phyloP scores from a whole-genome alignment of 2,797 vertebrate genomes.

The Miichthys miiuy region DNA sequence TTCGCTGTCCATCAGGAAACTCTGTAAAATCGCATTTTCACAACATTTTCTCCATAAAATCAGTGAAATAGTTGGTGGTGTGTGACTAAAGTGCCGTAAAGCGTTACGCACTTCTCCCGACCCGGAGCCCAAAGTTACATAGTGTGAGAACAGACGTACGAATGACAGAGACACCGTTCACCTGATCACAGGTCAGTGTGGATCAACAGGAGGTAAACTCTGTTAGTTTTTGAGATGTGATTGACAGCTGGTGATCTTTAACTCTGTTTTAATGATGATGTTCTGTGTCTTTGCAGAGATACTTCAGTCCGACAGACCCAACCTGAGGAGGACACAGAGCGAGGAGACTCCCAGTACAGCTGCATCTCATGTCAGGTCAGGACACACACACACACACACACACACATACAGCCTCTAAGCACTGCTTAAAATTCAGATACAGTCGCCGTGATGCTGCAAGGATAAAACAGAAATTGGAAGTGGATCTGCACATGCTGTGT shows the following conservation, averaged over 20 bases:
- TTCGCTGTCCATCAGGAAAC: no score
- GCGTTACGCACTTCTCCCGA: no score
- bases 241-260: not conserved
- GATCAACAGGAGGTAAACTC: no score
- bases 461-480: not conserved
- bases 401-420: not conserved
- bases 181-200: no score
- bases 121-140: no score
- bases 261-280: not conserved
- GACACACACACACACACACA: slow-evolving; percentile 18
- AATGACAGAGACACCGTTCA: no score
- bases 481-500: not conserved
- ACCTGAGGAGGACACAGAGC: slow-evolving; percentile 82
- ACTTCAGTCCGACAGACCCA: slow-evolving; percentile 78
- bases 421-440: not conserved
- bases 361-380: slow-evolving; percentile 75
- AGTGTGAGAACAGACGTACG: no score
- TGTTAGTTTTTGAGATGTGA: not conserved
- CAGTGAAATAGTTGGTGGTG: no score
- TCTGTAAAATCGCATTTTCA: no score
- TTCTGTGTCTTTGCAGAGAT: slow-evolving; percentile 74
- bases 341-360: slow-evolving; percentile 75
- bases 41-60: no score
- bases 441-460: not conserved
- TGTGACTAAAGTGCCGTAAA: no score